A percentile compares a stretch with the other conserved stretches of the same genome.
phyloP scores from a whole-genome alignment of 2,888 invertebrate genomes.

The Epinotia nisella region DNA sequence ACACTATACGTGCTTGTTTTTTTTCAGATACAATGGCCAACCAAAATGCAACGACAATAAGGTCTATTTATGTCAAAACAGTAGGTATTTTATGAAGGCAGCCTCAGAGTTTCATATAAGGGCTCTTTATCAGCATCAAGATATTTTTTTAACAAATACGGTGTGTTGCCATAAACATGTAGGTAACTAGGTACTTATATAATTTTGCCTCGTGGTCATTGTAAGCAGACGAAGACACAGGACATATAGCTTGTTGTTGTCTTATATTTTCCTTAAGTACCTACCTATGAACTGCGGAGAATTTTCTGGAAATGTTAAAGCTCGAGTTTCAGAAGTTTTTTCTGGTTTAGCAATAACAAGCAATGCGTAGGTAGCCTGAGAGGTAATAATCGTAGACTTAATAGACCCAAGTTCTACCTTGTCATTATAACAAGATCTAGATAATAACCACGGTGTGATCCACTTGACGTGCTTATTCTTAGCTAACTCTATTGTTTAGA shows the following conservation, averaged over 20 bases:
- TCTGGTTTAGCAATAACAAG: background rate
- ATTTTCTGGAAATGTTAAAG: background rate
- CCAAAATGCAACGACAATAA: background rate
- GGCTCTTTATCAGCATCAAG: background rate
- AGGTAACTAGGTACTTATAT: background rate
- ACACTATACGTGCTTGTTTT: conserved; percentile 5
- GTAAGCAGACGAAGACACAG: background rate
- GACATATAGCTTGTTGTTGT: background rate
- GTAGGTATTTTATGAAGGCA: background rate
- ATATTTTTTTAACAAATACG: too few relatives aligned
- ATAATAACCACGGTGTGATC: background rate
- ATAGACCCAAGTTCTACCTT: background rate
- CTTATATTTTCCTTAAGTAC: background rate
- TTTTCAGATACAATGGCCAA: background rate
- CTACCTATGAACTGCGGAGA: too few relatives aligned
- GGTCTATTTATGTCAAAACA: background rate
- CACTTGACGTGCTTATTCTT: background rate
- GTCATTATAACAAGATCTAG: background rate
- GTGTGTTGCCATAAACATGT: too few relatives aligned
- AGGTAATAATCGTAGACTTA: background rate
- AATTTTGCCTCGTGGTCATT: background rate
- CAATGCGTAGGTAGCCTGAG: background rate
- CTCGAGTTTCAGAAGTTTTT: background rate
- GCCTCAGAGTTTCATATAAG: background rate
- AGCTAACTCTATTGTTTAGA: background rate